Base-by-base conservation (phyloP, 2,888 invertebrate species). In the Limnephilus lunatus region DNA sequence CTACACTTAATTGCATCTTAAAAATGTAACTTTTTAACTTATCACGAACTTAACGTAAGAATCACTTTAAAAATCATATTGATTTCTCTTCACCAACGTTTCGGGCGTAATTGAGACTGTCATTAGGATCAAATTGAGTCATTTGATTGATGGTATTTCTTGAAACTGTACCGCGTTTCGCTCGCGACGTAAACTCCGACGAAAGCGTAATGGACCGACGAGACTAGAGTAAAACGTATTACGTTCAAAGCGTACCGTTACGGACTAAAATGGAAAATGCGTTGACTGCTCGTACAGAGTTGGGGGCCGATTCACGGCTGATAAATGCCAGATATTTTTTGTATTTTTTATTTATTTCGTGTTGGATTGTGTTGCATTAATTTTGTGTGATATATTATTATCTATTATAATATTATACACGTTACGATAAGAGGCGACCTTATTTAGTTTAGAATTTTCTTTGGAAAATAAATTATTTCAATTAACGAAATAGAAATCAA, bases 101-200 rank as follows among this genome's bases (percentile, higher is more conserved):
- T 82, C 31, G 82, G 15, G 15, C 82, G 19, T 31, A 14, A 82
- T 82, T 82, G 31, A 44, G 39, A 85, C 44, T 39, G 85, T 44
- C 19, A 85, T 85, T 44, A 85, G 85, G 39, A n/a, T 39, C n/a
- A 32, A 39, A 85, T 85, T 44, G 85, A 85, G n/a, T 35, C 1
- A 14, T 85, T 68, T 68, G 53, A 68, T 25, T 68, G 53, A 68
- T 25, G 53, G 53, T 19, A 68, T 19, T 68, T 25, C 25, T 68
- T 68, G 53, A 25, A 53, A 68, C 53, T 68, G 15, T 68, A 25
- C 53, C 5, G 5, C 53, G 53, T 19, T 68, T 15, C 25, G 19
- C 53, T 15, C 53, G 25, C 53, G 53, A 68, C 53, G 53, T 19
- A 25, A 68, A 68, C 53, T 68, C 53, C 19, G 25, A 68, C 5